These are phyloP conservation scores for Odocoileus hemionus DNA, from an alignment of 2,113 vertebrate species.

Conservation along the genomic window DNA sequence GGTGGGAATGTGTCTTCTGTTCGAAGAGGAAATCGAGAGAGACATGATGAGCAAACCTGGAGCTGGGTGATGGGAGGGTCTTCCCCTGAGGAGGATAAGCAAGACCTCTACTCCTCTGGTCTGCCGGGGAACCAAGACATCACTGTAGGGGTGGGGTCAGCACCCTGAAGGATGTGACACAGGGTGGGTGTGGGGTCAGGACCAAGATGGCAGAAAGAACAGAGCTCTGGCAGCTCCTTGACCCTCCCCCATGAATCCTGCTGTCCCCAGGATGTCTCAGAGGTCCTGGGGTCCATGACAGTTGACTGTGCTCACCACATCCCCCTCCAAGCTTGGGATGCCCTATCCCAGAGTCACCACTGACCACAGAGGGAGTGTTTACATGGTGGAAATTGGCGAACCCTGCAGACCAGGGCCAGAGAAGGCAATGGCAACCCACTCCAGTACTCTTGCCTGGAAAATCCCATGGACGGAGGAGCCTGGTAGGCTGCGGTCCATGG, in stretches of 20 bases:
- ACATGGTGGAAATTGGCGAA: rapidly evolving
- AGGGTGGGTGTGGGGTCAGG: rapidly evolving
- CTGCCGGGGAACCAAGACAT: not conserved
- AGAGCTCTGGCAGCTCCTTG: not conserved
- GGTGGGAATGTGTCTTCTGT: rapidly evolving
- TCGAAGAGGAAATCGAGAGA: not conserved
- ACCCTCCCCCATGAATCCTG: not conserved
- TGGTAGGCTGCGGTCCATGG: too few species aligned
- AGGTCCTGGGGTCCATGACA: rapidly evolving
- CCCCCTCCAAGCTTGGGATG: rapidly evolving
- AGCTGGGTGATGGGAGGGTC: rapidly evolving
- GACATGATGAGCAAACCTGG: rapidly evolving
- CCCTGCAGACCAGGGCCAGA: rapidly evolving
- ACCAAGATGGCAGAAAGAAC: too few species aligned
- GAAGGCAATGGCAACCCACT: too few species aligned
- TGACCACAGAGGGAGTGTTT: rapidly evolving
- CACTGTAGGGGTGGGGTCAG: not conserved
- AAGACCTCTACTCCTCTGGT: not conserved
- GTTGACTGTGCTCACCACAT: rapidly evolving
- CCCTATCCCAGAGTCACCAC: rapidly evolving
- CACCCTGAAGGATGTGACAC: rapidly evolving
- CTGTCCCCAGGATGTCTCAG: rapidly evolving
- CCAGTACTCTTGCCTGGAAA: too few species aligned
- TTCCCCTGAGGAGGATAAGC: not conserved
- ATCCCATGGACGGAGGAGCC: too few species aligned